phyloP scores from a whole-genome alignment of 2,888 invertebrate species.

The Epistrophe eligans region DNA sequence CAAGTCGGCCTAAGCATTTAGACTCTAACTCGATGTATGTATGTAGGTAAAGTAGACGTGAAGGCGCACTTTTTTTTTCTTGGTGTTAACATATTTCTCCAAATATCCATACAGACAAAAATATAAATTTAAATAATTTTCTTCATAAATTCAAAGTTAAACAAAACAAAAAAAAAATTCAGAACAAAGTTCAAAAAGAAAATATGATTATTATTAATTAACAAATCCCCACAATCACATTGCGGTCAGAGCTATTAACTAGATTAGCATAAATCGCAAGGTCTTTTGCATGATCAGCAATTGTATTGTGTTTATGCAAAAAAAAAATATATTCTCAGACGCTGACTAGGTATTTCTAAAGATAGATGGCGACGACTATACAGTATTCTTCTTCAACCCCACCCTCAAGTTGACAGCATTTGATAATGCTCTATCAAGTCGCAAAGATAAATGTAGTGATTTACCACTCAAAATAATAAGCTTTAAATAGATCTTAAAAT shows the following conservation, averaged over 20 bases:
- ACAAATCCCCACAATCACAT: background rate
- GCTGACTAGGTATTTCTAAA: conserved; percentile 66
- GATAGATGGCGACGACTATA: conserved; percentile 39
- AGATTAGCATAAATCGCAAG: conserved; percentile 35
- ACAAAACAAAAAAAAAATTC: background rate
- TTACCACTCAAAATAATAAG: conserved; percentile 14
- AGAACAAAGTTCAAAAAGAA: background rate
- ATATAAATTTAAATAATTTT: background rate
- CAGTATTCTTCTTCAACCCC: background rate
- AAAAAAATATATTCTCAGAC: conserved; percentile 38
- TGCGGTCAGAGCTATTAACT: background rate
- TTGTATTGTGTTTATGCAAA: background rate
- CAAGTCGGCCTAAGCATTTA: too few species aligned
- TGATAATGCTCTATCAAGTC: conserved; percentile 21
- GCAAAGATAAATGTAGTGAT: conserved; percentile 7
- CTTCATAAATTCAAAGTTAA: background rate
- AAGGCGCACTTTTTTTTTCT: too few species aligned
- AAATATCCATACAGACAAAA: too few species aligned
- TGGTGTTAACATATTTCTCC: too few species aligned
- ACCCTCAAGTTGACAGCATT: conserved; percentile 8
- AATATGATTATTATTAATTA: background rate
- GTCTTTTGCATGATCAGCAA: conserved; percentile 13
- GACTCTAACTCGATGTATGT: too few species aligned
- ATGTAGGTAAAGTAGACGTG: too few species aligned
- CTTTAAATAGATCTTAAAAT: conserved; percentile 42